Base-by-base conservation (phyloP, 2,113 vertebrate species). In the Boulengerochromis microlepis region DNA sequence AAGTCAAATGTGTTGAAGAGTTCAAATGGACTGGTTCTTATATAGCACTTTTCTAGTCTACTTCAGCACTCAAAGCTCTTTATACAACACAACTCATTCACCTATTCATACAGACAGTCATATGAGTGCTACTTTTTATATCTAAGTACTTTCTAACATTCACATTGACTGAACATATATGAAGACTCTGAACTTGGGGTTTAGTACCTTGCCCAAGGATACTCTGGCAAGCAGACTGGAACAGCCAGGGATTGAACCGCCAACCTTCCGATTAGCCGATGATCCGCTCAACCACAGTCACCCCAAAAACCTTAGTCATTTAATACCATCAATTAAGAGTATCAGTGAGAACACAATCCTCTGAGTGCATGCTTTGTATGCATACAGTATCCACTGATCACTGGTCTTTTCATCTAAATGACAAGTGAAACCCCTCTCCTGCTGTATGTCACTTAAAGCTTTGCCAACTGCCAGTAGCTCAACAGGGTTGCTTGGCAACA, bases 401-500 rank as follows among this genome's bases (percentile, higher is more conserved):
- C 10, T 42, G 31, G n/a, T 85, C 56, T 13, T 24, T 31, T 52
- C 9, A 54, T 76, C 29, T 31, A 88, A 89, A 45, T 57, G 76
- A 89, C 83, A 29, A 33, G 59, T 81, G 52, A 90, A 90, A 93
- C 13, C 10, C 31, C 22, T 85, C 56, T 53, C 19, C 42, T 19
- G 69, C 57, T 66, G 87, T 69, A 61, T 13, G 61, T 85, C 90
- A 82, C 83, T 91, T 87, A 47, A 76, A 87, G 53, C 80, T 26
- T 91, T 91, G 86, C 89, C 86, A 94, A 84, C 84, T 80, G 83
- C 87, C 81, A 86, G 80, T 82, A 76, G 81, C 85, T 88, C 24
- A 83, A 92, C 83, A 56, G 69, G 13, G 90, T 94, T 94, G 92
- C 94, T 90, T 89, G 92, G 94, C 90, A 96, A 96, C 95, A 85